Evolutionary conservation across 2,888 invertebrate species (phyloP).

Genomic region (Chromoteleia sp.): DNA sequence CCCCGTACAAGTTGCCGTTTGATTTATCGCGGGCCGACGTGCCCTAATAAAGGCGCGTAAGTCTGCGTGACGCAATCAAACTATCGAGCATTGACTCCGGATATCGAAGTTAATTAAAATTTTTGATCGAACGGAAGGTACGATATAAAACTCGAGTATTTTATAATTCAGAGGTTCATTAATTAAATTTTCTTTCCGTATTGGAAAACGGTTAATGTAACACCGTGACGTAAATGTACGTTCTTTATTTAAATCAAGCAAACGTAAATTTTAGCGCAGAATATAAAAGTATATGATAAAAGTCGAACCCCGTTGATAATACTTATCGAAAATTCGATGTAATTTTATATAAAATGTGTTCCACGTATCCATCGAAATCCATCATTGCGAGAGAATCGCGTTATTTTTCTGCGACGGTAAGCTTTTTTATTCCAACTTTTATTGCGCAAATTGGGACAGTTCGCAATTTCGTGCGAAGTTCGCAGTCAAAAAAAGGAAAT

Average conservation of each 20-base stretch:
- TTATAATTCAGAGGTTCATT: constrained; percentile 15
- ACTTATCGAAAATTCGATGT: not conserved
- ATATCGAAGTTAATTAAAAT: constrained; percentile 34
- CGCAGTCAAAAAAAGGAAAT: constrained; percentile 9
- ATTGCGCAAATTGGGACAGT: constrained; percentile 47
- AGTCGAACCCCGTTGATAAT: too few relatives aligned
- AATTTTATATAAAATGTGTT: constrained; percentile 8
- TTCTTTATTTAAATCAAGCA: too few relatives aligned
- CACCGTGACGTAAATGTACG: too few relatives aligned
- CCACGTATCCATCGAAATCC: constrained; percentile 1
- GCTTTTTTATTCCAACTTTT: constrained; percentile 38
- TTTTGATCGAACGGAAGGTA: constrained; percentile 7
- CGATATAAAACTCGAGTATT: not conserved
- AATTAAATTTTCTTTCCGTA: too few relatives aligned
- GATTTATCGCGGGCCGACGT: constrained; percentile 33
- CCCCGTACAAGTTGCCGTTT: constrained; percentile 41
- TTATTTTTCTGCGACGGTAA: constrained; percentile 27
- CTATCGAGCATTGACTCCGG: not conserved
- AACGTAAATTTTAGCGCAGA: too few relatives aligned
- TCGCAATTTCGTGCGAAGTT: constrained; percentile 31
- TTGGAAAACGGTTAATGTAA: too few relatives aligned
- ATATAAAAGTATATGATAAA: too few relatives aligned
- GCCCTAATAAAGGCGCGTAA: constrained; percentile 28
- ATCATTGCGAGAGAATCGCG: constrained; percentile 14
- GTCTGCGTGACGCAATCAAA: constrained; percentile 20